Conservation (phyloP, 2,888 invertebrate species). For the Catocala nupta region DNA sequence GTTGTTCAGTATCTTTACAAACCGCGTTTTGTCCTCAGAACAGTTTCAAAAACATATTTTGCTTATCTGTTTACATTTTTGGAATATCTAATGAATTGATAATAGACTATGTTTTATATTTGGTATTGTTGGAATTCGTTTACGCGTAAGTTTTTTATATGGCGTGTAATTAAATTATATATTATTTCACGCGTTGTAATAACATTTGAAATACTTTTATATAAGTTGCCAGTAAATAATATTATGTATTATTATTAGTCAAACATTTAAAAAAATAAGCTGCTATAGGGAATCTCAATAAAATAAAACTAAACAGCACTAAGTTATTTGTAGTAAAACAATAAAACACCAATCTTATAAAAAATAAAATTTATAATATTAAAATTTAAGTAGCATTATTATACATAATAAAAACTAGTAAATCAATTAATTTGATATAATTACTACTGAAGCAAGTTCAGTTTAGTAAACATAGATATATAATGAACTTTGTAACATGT, state of each 20-base stretch:
- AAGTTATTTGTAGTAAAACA: not conserved
- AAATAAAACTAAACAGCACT: not conserved
- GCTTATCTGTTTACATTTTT: conserved; percentile 54
- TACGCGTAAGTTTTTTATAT: conserved; percentile 4
- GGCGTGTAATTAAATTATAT: conserved; percentile 12
- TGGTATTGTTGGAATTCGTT: not conserved
- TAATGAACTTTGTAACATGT: too few relatives aligned
- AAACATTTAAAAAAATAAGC: not conserved
- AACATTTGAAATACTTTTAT: too few relatives aligned
- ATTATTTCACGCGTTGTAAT: not conserved
- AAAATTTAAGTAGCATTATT: too few relatives aligned
- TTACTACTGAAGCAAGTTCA: too few relatives aligned
- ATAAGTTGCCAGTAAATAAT: not conserved
- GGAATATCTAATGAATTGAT: conserved; percentile 5
- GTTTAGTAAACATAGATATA: too few relatives aligned
- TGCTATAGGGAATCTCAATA: too few relatives aligned
- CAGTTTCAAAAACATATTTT: conserved; percentile 34
- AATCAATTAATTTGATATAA: too few relatives aligned
- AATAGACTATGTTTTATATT: not conserved
- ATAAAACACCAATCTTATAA: not conserved
- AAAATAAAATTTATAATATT: not conserved
- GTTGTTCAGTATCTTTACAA: conserved; percentile 38
- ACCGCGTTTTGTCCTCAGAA: conserved; percentile 39
- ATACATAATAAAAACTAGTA: too few relatives aligned
- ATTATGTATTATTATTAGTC: not conserved